A percentile compares a stretch with the other conserved stretches of the same genome.
Evolutionary conservation across 2,113 vertebrate species (phyloP).

Genomic region (Tetrao urogallus): DNA sequence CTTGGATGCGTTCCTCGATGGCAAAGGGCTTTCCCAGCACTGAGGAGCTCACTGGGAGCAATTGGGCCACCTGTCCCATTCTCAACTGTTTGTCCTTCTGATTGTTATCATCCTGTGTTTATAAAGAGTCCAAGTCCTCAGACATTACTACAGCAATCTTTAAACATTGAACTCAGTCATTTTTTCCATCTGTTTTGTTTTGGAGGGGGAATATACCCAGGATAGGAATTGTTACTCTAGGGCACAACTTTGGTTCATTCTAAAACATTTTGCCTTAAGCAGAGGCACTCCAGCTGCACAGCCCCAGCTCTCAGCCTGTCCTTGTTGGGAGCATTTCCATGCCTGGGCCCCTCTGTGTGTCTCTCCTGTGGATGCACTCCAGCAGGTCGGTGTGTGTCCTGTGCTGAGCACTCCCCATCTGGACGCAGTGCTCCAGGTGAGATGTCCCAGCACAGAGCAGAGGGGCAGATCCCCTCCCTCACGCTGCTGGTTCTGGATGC

Average conservation of each 20-base stretch:
- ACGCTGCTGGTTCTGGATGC: too few relatives aligned
- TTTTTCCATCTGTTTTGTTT: not conserved
- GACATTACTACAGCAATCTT: not conserved
- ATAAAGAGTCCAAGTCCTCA: not conserved
- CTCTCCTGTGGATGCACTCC: too few relatives aligned
- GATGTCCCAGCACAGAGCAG: too few relatives aligned
- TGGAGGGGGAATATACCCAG: not conserved
- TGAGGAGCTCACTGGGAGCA: too few relatives aligned
- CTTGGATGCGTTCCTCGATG: rapidly evolving
- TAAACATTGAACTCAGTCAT: not conserved
- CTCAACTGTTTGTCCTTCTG: not conserved
- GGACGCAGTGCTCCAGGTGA: too few relatives aligned
- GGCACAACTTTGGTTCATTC: rapidly evolving
- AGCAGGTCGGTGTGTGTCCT: too few relatives aligned
- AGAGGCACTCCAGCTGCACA: too few relatives aligned
- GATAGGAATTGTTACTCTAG: not conserved
- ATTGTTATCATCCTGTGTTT: not conserved
- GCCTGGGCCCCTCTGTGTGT: too few relatives aligned
- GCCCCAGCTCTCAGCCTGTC: too few relatives aligned
- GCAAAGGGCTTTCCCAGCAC: not conserved
- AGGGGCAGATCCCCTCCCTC: too few relatives aligned
- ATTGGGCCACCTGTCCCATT: not conserved
- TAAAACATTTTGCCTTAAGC: not conserved
- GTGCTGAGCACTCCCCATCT: too few relatives aligned
- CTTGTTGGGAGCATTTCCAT: too few relatives aligned